phyloP scores from a whole-genome alignment of 2,113 vertebrate species.

The Arizona elegans region DNA sequence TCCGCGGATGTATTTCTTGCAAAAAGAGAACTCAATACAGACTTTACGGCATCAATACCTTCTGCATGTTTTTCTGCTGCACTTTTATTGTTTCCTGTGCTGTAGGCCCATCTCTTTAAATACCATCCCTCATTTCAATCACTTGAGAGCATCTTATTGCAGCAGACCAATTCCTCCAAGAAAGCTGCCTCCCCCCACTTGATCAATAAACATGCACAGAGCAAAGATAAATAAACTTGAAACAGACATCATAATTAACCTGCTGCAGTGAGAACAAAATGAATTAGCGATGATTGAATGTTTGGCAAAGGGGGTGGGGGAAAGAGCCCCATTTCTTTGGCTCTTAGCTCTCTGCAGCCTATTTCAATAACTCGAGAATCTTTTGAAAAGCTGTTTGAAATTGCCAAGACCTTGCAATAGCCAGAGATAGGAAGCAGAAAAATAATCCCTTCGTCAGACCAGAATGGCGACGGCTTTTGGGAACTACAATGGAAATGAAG shows the following conservation, averaged over 20 bases:
- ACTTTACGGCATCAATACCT: neutral
- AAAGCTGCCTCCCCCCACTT: conserved; percentile 54
- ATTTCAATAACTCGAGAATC: conserved; percentile 55
- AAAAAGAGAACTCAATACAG: neutral
- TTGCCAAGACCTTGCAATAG: conserved; percentile 18
- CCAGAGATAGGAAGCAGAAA: conserved; percentile 59
- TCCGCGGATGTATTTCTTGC: neutral
- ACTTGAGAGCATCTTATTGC: conserved; percentile 48
- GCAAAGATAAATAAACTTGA: conserved; percentile 64
- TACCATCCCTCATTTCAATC: conserved; percentile 48
- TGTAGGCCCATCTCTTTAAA: conserved; percentile 41
- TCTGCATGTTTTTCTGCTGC: conserved; percentile 25
- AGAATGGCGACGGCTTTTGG: conserved; percentile 40
- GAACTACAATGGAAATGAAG: conserved; percentile 72
- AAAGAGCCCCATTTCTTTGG: conserved; percentile 33
- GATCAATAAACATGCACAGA: conserved; percentile 71
- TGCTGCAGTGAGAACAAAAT: conserved; percentile 44
- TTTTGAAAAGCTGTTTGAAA: conserved; percentile 56
- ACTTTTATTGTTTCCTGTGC: conserved; percentile 41
- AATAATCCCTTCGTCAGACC: conserved; percentile 52
- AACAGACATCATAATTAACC: conserved; percentile 59
- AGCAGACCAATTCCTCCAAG: conserved; percentile 75
- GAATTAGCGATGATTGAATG: conserved; percentile 49
- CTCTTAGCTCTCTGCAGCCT: conserved; percentile 42
- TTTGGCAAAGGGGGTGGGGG: conserved; percentile 48